Evolutionary conservation across 2,113 vertebrate genomes (phyloP).

Genomic region (Plecturocebus donacophilus): DNA sequence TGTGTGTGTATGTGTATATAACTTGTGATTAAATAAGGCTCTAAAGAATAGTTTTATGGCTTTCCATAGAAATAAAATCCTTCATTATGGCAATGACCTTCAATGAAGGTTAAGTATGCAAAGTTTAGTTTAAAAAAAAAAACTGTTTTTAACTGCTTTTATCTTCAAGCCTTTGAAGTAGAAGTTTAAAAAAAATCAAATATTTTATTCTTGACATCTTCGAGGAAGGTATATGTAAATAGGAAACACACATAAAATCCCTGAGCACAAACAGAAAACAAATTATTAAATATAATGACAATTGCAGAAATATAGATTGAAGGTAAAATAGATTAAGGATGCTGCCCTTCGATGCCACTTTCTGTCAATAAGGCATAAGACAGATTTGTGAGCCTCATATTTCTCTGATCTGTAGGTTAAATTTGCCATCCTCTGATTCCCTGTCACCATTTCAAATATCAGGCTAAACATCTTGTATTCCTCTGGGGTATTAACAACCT

Average conservation of each 20-base stretch:
- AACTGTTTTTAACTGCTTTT: constrained; percentile 65
- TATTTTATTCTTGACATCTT: constrained; percentile 75
- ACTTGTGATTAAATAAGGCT: constrained; percentile 6
- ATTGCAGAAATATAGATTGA: constrained; percentile 1
- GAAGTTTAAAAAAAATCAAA: constrained; percentile 48
- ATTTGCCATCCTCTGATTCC: constrained; percentile 45
- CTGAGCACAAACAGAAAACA: constrained; percentile 42
- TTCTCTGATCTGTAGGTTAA: constrained; percentile 48
- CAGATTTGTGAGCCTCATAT: constrained; percentile 15
- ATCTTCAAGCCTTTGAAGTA: constrained; percentile 70
- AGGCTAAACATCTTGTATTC: not conserved
- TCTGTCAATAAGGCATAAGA: constrained; percentile 35
- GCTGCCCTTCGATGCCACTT: constrained; percentile 33
- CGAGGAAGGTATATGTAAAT: constrained; percentile 69
- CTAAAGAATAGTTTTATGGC: constrained; percentile 19
- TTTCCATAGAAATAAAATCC: constrained; percentile 54
- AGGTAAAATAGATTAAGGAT: constrained; percentile 15
- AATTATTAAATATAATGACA: constrained; percentile 39
- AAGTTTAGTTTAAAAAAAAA: constrained; percentile 54
- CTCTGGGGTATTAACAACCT: constrained; percentile 56
- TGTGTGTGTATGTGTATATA: not conserved
- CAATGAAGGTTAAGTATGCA: constrained; percentile 56
- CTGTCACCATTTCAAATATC: constrained; percentile 63
- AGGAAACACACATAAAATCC: constrained; percentile 71
- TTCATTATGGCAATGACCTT: constrained; percentile 54